phyloP scores from a whole-genome alignment of 2,888 invertebrate genomes.

The Eupsilia transversa region DNA sequence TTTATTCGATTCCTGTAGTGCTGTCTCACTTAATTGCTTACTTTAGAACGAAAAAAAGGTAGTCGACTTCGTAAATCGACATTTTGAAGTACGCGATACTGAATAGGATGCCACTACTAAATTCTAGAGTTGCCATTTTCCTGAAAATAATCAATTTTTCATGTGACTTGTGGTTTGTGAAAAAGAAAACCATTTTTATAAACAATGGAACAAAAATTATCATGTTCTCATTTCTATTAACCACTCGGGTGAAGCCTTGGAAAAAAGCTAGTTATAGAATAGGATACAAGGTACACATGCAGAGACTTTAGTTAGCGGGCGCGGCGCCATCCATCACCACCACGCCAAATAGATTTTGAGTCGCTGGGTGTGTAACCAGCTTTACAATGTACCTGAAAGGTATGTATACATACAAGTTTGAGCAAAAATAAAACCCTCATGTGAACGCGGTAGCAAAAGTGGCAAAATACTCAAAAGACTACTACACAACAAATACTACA shows the following conservation, averaged over 20 bases:
- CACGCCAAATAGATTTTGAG: background rate
- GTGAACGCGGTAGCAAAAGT: background rate
- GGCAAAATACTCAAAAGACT: too few relatives aligned
- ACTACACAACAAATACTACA: too few relatives aligned
- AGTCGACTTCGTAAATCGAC: slow-evolving; percentile 49
- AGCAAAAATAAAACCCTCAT: background rate
- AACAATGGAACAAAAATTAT: background rate
- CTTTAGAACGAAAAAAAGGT: slow-evolving; percentile 25
- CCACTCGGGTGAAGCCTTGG: too few relatives aligned
- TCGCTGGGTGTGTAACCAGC: background rate
- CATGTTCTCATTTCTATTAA: background rate
- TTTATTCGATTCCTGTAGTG: slow-evolving; percentile 46
- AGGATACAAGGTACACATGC: background rate
- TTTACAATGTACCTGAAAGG: background rate
- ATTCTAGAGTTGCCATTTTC: slow-evolving; percentile 32
- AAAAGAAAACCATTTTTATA: background rate
- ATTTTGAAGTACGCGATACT: slow-evolving; percentile 34
- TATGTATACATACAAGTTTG: background rate
- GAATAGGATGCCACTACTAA: slow-evolving; percentile 38
- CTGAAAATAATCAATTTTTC: slow-evolving; percentile 42
- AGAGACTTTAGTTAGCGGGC: background rate
- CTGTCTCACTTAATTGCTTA: slow-evolving; percentile 11
- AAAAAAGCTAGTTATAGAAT: background rate
- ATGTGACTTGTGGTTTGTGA: slow-evolving; percentile 31
- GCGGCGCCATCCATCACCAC: too few relatives aligned